Conservation (phyloP, 53 echinoderm and acorn worm genomes). For the Temnopleurus reevesii region DNA sequence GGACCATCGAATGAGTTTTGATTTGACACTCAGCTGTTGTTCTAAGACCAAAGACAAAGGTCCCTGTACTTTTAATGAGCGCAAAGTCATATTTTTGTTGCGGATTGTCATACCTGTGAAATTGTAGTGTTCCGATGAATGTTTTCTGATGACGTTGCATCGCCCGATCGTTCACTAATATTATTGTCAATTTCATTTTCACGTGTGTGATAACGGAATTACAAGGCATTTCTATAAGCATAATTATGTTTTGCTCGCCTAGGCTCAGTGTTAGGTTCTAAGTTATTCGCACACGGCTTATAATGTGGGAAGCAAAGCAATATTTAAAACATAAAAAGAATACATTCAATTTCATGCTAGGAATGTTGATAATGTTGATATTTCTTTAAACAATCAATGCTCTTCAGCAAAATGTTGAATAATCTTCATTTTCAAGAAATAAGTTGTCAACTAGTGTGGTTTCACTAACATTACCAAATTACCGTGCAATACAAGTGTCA, state of each 20-base stretch:
- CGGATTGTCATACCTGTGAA: conserved; percentile 35
- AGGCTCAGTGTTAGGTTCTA: background rate
- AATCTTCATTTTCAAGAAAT: no score
- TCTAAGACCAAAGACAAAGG: conserved; percentile 48
- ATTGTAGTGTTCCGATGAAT: conserved; percentile 10
- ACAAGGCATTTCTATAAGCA: no score
- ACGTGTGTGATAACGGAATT: no score
- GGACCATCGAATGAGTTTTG: conserved; percentile 29
- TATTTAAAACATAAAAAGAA: no score
- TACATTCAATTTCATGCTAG: no score
- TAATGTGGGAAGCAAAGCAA: background rate
- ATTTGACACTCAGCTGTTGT: conserved; percentile 30
- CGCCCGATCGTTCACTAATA: background rate
- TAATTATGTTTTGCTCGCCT: no score
- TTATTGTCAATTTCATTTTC: background rate
- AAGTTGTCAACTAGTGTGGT: no score
- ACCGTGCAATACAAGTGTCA: no score
- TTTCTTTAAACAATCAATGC: no score
- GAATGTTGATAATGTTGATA: no score
- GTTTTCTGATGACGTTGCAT: conserved; percentile 22
- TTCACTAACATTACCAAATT: no score
- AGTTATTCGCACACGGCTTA: background rate
- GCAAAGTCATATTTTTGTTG: background rate
- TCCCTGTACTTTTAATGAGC: conserved; percentile 49
- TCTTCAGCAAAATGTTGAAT: no score